phyloP scores from a whole-genome alignment of 2,113 vertebrate species.

The Xenopus laevis region DNA sequence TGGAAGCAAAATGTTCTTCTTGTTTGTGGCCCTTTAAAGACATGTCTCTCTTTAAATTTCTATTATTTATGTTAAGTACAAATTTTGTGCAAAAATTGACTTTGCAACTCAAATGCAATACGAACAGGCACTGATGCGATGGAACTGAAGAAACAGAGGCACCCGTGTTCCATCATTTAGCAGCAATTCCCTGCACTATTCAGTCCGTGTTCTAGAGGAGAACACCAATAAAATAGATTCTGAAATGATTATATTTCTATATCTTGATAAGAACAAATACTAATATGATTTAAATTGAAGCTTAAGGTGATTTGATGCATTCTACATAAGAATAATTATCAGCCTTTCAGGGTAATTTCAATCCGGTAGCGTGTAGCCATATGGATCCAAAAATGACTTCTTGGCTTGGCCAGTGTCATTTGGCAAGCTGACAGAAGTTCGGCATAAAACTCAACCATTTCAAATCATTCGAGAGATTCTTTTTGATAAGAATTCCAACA shows the following conservation, averaged over 20 bases:
- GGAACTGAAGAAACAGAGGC: too few species aligned
- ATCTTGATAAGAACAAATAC: conserved; percentile 46
- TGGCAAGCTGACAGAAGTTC: background rate
- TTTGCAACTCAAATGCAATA: too few species aligned
- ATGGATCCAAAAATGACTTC: background rate
- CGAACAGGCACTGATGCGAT: too few species aligned
- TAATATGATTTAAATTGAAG: conserved; percentile 42
- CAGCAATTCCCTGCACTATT: conserved; percentile 11
- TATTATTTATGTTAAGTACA: too few species aligned
- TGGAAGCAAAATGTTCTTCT: too few species aligned
- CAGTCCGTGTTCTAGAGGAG: conserved; percentile 18
- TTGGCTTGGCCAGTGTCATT: background rate
- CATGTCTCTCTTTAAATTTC: too few species aligned
- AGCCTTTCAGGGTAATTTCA: conserved; percentile 25
- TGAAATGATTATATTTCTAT: conserved; percentile 47
- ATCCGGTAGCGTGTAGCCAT: accelerated
- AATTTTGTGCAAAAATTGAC: too few species aligned
- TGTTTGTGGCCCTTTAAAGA: too few species aligned
- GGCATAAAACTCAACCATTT: background rate
- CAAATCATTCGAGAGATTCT: background rate
- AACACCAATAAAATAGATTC: conserved; percentile 31
- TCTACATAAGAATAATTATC: conserved; percentile 21
- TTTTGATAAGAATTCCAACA: background rate
- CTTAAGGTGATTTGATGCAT: conserved; percentile 10
- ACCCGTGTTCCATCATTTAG: too few species aligned